Base-by-base conservation (phyloP, 1,140 invertebrate species). In the Lerema accius region DNA sequence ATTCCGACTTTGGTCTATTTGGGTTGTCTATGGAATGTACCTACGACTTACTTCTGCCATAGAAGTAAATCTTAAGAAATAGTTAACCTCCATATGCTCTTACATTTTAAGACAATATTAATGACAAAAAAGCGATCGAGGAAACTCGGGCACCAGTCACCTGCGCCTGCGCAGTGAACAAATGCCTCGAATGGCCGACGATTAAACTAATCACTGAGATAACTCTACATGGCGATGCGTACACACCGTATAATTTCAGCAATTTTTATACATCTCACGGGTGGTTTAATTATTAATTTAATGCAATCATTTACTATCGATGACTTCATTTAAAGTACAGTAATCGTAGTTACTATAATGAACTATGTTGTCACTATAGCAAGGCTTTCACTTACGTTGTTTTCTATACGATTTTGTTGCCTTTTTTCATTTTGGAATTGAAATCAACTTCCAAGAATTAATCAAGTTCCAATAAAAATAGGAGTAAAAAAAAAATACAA, bases 191-290 rank as follows among this genome's bases (percentile, higher is more conserved):
- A 76, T 69, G 75, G 42, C 58, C 71, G 56, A 56, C 78, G 70
- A 86, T 89, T 86, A 90, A 72, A 80, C 71, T 90, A 90, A 88
- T 88, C 71, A 78, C 73, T 50, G 65, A 67, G 72, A 88, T 88
- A 84, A 83, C 66, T 90, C 77, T 78, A 73, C 69, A 74, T 63
- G 40, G 74, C 63, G 60, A 48, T 80, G 67, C 76, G 69, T 69
- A 76, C 70, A 76, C 53, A 73, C 67, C 73, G 76, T 85, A 82
- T 86, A 87, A 87, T 89, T 87, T 87, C 80, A 80, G 80, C 81
- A 65, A 78, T 81, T 85, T 80, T 80, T 78, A 77, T 78, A 68
- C 63, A 65, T 73, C 71, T 71, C 79, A 76, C 82, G 84, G 86
- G 84, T 82, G 85, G 85, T 65, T 69, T 63, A n/a, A n/a, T n/a